These are phyloP conservation scores for Spicauda simplicius DNA, from an alignment of 2,888 invertebrate genomes.

Conservation along the genomic window DNA sequence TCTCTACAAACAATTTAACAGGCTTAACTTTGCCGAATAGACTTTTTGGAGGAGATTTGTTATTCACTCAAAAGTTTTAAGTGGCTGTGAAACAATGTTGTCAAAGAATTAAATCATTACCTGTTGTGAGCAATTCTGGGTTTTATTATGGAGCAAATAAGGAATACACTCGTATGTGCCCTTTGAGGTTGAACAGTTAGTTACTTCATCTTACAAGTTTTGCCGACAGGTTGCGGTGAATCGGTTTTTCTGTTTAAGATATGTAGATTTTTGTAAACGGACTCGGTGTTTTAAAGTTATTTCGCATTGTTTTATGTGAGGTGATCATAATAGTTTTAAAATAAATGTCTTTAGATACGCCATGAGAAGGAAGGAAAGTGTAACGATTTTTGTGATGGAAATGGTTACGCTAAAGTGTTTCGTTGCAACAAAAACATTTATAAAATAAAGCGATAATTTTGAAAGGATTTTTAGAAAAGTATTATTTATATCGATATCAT, in stretches of 20 bases:
- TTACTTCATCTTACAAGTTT: constrained; percentile 62
- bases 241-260: constrained; percentile 59
- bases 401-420: too few species aligned
- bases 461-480: too few species aligned
- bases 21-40: constrained; percentile 74
- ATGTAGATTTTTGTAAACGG: constrained; percentile 52
- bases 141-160: constrained; percentile 53
- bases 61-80: constrained; percentile 83
- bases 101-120: constrained; percentile 75
- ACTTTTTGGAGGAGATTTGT: constrained; percentile 81
- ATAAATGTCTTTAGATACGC: too few species aligned
- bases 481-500: too few species aligned
- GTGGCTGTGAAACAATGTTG: constrained; percentile 81
- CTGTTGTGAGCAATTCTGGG: constrained; percentile 50
- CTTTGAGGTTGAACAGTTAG: constrained; percentile 49
- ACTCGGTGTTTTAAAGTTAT: too few species aligned
- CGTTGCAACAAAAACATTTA: too few species aligned
- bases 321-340: too few species aligned
- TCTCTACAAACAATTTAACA: constrained; percentile 79
- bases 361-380: too few species aligned
- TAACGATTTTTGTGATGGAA: too few species aligned
- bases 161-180: constrained; percentile 56
- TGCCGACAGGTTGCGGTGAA: constrained; percentile 64
- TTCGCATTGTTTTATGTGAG: too few species aligned
- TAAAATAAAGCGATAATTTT: too few species aligned